These are phyloP conservation scores for Bombycilla garrulus DNA, from an alignment of 2,113 vertebrate species.

Conservation along the genomic window DNA sequence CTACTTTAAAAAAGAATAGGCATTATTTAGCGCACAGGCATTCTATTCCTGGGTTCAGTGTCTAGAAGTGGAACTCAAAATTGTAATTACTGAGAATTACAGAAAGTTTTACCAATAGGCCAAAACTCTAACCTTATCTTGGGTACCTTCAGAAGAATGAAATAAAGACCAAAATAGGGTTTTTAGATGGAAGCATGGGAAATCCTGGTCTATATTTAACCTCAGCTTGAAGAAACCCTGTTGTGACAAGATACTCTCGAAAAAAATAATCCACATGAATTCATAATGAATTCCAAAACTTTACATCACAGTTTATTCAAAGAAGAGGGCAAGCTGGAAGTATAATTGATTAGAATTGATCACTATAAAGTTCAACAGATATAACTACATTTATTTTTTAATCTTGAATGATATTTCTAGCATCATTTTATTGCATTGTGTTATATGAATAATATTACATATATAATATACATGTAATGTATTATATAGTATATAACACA, in stretches of 20 bases:
- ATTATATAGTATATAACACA: background rate
- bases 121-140: background rate
- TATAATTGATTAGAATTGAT: background rate
- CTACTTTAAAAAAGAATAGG: background rate
- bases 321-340: background rate
- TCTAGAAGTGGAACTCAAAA: background rate
- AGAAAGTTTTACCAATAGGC: background rate
- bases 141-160: background rate
- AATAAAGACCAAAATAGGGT: background rate
- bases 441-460: background rate
- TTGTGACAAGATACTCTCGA: background rate
- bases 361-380: background rate
- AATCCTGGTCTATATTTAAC: background rate
- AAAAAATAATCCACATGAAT: background rate
- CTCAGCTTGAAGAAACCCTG: background rate
- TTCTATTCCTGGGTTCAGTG: background rate
- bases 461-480: background rate
- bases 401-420: background rate
- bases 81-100: background rate
- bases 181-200: background rate
- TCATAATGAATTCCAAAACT: background rate
- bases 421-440: background rate
- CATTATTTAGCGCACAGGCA: background rate
- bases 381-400: background rate
- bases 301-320: background rate